Evolutionary conservation across 2,888 invertebrate genomes (phyloP).

Genomic region (Drosophila rubida): DNA sequence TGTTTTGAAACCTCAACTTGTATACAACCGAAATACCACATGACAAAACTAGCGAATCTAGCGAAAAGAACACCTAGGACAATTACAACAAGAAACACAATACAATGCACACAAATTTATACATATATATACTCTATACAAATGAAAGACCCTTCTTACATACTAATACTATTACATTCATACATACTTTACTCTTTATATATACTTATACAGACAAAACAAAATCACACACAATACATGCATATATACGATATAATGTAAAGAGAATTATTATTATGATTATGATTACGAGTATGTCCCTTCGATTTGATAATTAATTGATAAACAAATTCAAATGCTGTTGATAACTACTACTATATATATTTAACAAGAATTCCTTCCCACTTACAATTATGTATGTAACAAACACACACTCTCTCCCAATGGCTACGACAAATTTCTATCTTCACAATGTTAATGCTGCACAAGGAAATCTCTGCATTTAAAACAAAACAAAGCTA

Average conservation of each 20-base stretch:
- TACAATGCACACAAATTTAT: constrained; percentile 54
- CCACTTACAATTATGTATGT: constrained; percentile 60
- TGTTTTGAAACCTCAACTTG: constrained; percentile 63
- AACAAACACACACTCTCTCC: constrained; percentile 48
- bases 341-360: constrained; percentile 52
- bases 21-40: constrained; percentile 60
- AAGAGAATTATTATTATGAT: constrained; percentile 52
- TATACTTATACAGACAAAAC: constrained; percentile 39
- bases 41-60: constrained; percentile 68
- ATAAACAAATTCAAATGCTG: constrained; percentile 57
- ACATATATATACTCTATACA: constrained; percentile 40
- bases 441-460: constrained; percentile 78
- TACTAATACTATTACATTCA: constrained; percentile 35
- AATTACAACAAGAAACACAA: constrained; percentile 61
- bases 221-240: constrained; percentile 30
- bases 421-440: constrained; percentile 51
- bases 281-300: constrained; percentile 60
- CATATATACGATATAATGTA: constrained; percentile 59
- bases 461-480: constrained; percentile 83
- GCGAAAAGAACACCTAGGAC: constrained; percentile 70
- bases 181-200: constrained; percentile 51
- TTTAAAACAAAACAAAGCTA: constrained; percentile 60
- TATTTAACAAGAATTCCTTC: constrained; percentile 57
- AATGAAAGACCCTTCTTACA: constrained; percentile 28
- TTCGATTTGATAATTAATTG: constrained; percentile 62